A percentile compares a stretch with the other conserved stretches of the same genome.
phyloP scores from a whole-genome alignment of 2,797 vertebrate genomes.

The Fistularia tabacaria region DNA sequence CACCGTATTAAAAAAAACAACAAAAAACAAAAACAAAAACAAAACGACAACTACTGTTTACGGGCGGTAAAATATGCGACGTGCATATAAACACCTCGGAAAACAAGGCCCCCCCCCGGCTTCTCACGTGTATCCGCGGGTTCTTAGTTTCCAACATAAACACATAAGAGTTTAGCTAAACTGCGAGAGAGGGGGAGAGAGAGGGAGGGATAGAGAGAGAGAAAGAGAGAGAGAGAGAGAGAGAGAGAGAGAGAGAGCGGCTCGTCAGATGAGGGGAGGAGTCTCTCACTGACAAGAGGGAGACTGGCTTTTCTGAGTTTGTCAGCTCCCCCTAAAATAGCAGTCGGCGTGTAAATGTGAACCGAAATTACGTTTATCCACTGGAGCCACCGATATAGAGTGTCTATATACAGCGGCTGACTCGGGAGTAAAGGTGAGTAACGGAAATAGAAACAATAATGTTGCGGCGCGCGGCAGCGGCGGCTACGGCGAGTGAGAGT shows the following conservation, averaged over 20 bases:
- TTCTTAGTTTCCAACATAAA: not conserved
- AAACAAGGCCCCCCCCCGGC: too few relatives aligned
- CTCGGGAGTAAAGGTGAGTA: slow-evolving; percentile 81
- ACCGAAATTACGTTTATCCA: slow-evolving; percentile 79
- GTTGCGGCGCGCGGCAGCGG: slow-evolving; percentile 59
- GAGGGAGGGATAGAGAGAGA: slow-evolving; percentile 15
- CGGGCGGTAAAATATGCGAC: too few relatives aligned
- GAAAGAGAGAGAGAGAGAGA: slow-evolving; percentile 28
- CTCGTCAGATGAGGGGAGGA: slow-evolving; percentile 74
- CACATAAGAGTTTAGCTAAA: slow-evolving; percentile 15
- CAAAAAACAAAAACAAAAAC: too few relatives aligned
- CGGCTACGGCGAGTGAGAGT: slow-evolving; percentile 44
- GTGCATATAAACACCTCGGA: too few relatives aligned
- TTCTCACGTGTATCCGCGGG: too few relatives aligned
- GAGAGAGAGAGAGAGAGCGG: slow-evolving; percentile 40
- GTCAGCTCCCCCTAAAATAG: slow-evolving; percentile 84
- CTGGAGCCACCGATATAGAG: slow-evolving; percentile 78
- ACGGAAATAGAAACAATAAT: slow-evolving; percentile 80
- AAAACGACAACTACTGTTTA: too few relatives aligned
- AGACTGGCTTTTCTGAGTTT: slow-evolving; percentile 79
- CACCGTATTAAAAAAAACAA: too few relatives aligned
- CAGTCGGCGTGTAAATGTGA: slow-evolving; percentile 78
- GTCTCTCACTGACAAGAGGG: slow-evolving; percentile 76
- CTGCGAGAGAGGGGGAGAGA: not conserved
- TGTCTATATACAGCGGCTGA: slow-evolving; percentile 76